Conservation (phyloP, 2,888 invertebrate species). For the Andrena praecox region DNA sequence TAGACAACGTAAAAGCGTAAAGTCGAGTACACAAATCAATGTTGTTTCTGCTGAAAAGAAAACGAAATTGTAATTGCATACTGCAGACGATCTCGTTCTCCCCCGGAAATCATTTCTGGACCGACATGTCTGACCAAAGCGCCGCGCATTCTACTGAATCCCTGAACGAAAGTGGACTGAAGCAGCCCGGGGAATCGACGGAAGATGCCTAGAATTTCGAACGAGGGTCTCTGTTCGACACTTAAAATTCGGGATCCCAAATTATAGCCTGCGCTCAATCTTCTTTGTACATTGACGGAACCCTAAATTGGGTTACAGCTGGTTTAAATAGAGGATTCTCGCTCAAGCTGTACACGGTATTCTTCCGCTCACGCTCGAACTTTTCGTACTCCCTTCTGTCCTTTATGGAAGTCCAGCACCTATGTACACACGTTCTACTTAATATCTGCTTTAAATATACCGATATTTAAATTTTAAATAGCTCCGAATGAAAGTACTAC, state of each 20-base stretch:
- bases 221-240: background rate
- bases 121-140: conserved; percentile 31
- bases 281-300: conserved; percentile 84
- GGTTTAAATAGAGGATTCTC: conserved; percentile 89
- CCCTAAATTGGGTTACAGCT: conserved; percentile 86
- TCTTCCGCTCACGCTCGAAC: conserved; percentile 69
- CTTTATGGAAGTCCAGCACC: conserved; percentile 70
- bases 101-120: conserved; percentile 74
- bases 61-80: background rate
- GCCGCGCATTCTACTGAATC: background rate
- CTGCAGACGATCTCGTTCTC: conserved; percentile 61
- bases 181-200: background rate
- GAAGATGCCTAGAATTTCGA: background rate
- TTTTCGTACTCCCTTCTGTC: conserved; percentile 74
- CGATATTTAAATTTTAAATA: background rate
- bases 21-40: background rate
- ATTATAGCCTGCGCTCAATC: conserved; percentile 54
- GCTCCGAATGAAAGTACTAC: conserved; percentile 8
- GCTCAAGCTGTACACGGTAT: conserved; percentile 70
- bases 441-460: background rate
- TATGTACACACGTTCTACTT: conserved; percentile 35
- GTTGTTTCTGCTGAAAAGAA: background rate
- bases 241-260: background rate
- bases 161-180: background rate
- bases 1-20: conserved; percentile 67